Conservation (phyloP, 2,888 invertebrate genomes). For the Stramonita haemastoma region DNA sequence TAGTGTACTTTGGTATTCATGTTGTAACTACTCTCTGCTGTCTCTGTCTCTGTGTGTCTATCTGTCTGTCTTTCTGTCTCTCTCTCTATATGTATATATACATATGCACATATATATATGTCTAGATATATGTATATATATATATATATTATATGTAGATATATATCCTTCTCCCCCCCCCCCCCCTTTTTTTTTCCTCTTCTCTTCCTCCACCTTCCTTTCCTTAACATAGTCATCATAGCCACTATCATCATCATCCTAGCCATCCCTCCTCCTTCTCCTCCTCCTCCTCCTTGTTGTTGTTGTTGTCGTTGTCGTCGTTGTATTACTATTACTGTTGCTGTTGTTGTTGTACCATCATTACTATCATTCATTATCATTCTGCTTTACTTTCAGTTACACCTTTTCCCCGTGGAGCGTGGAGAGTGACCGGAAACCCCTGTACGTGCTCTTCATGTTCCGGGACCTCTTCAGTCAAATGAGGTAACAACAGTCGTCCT, state of each 20-base stretch:
- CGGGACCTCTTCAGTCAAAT: conserved; percentile 82
- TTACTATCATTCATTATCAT: too few species aligned
- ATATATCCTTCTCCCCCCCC: neutral
- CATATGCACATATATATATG: too few species aligned
- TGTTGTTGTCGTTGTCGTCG: too few species aligned
- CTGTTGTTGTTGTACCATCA: too few species aligned
- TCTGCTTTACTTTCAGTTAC: conserved; percentile 79
- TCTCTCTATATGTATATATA: neutral
- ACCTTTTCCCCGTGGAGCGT: conserved; percentile 86
- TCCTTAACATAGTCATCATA: neutral
- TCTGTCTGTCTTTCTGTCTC: neutral
- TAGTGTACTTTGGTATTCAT: neutral
- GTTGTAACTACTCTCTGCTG: neutral
- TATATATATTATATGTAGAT: too few species aligned
- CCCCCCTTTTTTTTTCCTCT: neutral
- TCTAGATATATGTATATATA: too few species aligned
- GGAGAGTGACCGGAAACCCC: conserved; percentile 85
- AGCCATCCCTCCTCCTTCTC: too few species aligned
- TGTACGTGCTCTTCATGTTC: conserved; percentile 87
- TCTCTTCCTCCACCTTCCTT: neutral
- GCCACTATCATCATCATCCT: too few species aligned
- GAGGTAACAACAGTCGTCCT: conserved; percentile 51
- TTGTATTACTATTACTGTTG: too few species aligned
- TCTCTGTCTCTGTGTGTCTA: neutral
- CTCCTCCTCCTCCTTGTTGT: too few species aligned